A percentile compares a stretch with the other conserved stretches of the same genome.
Evolutionary conservation across 2,888 invertebrate species (phyloP).

Genomic region (Rhynchonema sp.): DNA sequence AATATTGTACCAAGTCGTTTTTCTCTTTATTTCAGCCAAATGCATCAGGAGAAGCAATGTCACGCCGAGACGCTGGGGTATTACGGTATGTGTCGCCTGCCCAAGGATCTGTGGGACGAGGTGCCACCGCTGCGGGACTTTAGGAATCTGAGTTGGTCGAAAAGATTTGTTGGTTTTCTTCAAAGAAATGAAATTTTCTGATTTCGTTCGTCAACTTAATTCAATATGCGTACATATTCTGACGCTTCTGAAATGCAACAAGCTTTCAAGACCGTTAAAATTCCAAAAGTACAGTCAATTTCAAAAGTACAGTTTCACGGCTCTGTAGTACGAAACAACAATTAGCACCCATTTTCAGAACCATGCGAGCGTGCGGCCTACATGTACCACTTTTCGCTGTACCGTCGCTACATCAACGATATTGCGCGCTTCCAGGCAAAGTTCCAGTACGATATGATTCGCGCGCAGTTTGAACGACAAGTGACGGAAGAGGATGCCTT

Average conservation of each 20-base stretch:
- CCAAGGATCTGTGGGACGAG: not conserved
- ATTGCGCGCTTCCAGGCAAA: not conserved
- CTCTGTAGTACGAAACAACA: too few relatives aligned
- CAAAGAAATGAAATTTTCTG: too few relatives aligned
- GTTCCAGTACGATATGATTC: not conserved
- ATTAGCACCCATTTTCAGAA: not conserved
- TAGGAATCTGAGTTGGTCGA: not conserved
- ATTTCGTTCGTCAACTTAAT: too few relatives aligned
- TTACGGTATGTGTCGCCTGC: not conserved
- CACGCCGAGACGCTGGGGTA: not conserved
- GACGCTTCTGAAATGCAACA: too few relatives aligned
- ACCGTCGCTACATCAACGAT: not conserved
- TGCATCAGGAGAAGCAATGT: not conserved
- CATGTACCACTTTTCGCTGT: not conserved
- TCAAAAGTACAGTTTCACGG: too few relatives aligned
- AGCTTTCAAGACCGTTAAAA: too few relatives aligned
- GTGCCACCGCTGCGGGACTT: not conserved
- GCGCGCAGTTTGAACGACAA: not conserved
- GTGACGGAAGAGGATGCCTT: not conserved
- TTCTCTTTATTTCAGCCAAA: not conserved
- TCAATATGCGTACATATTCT: too few relatives aligned
- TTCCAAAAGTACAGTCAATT: too few relatives aligned
- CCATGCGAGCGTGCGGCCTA: not conserved
- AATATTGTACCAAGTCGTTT: not conserved
- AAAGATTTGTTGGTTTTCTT: too few relatives aligned